Evolutionary conservation across 2,113 vertebrate species (phyloP).

Genomic region (Bettongia penicillata): DNA sequence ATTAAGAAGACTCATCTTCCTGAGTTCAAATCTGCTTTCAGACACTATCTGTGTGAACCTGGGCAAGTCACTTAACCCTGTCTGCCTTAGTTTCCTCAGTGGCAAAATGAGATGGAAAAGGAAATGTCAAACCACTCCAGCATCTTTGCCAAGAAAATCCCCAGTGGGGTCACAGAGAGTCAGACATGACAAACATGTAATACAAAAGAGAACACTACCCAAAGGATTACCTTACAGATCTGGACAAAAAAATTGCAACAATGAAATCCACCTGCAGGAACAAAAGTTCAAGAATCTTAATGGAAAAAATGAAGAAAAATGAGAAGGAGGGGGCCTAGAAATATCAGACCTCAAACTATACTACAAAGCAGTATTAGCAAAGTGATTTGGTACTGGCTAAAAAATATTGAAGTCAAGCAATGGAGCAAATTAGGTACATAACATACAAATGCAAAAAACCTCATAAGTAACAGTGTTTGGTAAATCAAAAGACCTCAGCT

Average conservation of each 20-base stretch:
- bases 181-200: too few relatives aligned
- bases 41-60: too few relatives aligned
- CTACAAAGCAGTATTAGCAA: neutral
- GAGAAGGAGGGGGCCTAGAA: neutral
- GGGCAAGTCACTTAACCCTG: too few relatives aligned
- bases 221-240: too few relatives aligned
- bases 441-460: neutral
- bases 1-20: too few relatives aligned
- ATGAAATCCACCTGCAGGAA: neutral
- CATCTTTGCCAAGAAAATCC: too few relatives aligned
- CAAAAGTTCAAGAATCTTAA: neutral
- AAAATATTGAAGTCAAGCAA: neutral
- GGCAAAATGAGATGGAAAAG: too few relatives aligned
- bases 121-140: too few relatives aligned
- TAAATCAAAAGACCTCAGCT: neutral
- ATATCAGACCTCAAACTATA: neutral
- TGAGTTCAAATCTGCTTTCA: too few relatives aligned
- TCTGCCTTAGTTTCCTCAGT: too few relatives aligned
- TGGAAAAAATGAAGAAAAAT: neutral
- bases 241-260: neutral
- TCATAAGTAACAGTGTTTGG: neutral
- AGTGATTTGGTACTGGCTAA: neutral
- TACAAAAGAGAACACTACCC: too few relatives aligned
- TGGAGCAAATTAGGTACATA: neutral
- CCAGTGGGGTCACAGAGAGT: too few relatives aligned